These are phyloP conservation scores for Saccopteryx leptura DNA, from an alignment of 2,113 vertebrate genomes.

Conservation along the genomic window DNA sequence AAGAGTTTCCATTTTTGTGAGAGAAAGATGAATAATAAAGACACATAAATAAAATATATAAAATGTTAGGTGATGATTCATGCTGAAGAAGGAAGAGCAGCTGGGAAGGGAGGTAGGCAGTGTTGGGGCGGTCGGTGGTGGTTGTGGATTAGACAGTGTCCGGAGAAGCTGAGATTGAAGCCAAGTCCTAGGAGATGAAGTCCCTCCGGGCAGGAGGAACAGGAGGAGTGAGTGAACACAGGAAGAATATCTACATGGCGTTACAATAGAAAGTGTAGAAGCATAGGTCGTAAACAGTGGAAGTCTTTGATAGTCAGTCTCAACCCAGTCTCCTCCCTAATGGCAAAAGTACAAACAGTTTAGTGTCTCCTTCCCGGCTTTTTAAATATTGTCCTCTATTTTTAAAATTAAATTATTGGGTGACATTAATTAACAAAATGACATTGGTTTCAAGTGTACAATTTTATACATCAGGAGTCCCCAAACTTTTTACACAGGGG, in stretches of 20 bases:
- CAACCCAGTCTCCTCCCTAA: background rate
- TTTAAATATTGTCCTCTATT: background rate
- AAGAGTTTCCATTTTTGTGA: background rate
- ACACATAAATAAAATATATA: background rate
- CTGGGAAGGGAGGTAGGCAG: background rate
- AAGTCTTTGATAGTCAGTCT: background rate
- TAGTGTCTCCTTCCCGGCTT: background rate
- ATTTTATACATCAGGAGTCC: background rate
- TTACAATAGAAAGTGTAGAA: background rate
- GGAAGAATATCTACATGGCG: rapidly evolving
- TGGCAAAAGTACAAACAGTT: background rate
- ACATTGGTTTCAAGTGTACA: background rate
- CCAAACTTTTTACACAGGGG: too few species aligned
- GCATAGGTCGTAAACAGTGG: background rate
- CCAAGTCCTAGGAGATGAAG: background rate
- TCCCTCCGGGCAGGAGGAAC: background rate
- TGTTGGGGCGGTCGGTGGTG: background rate
- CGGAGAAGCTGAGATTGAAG: background rate
- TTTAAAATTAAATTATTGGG: background rate
- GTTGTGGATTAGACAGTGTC: background rate
- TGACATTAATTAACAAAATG: background rate
- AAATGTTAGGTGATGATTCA: background rate
- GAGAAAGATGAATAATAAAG: background rate
- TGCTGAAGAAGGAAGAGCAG: background rate
- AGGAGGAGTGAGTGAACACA: background rate